Conservation (phyloP, 1,140 invertebrate species). For the Drosophila nikananu region DNA sequence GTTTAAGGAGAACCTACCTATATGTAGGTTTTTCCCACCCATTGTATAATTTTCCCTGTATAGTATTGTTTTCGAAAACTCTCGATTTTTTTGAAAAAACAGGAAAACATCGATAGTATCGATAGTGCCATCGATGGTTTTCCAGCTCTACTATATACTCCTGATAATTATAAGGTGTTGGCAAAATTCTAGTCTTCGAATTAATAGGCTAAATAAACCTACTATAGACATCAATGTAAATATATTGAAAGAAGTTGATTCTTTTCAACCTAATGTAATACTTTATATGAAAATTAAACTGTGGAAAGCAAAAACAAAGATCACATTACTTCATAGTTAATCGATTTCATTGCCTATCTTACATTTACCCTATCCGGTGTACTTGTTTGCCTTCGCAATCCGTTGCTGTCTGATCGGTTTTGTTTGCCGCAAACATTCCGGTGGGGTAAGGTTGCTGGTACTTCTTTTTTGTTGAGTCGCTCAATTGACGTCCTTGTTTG, state of each 20-base stretch:
- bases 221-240: too few species aligned
- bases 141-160: too few species aligned
- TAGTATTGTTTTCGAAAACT: too few species aligned
- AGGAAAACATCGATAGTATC: too few species aligned
- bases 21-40: too few species aligned
- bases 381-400: constrained; percentile 58
- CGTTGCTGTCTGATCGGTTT: constrained; percentile 34
- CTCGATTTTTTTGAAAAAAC: too few species aligned
- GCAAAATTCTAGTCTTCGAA: neutral
- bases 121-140: too few species aligned
- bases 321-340: neutral
- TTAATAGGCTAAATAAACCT: neutral
- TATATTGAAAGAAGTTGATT: neutral
- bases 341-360: neutral
- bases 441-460: constrained; percentile 7
- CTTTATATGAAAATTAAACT: neutral
- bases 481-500: constrained; percentile 59
- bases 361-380: constrained; percentile 18
- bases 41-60: neutral
- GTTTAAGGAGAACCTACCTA: too few species aligned
- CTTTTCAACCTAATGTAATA: too few species aligned
- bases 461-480: constrained; percentile 8
- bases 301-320: neutral
- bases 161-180: neutral
- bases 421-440: constrained; percentile 37